Evolutionary conservation across 2,113 vertebrate genomes (phyloP), one percentile per base, ranked within the genome.

Genomic region (Oncorhynchus kisutch): DNA sequence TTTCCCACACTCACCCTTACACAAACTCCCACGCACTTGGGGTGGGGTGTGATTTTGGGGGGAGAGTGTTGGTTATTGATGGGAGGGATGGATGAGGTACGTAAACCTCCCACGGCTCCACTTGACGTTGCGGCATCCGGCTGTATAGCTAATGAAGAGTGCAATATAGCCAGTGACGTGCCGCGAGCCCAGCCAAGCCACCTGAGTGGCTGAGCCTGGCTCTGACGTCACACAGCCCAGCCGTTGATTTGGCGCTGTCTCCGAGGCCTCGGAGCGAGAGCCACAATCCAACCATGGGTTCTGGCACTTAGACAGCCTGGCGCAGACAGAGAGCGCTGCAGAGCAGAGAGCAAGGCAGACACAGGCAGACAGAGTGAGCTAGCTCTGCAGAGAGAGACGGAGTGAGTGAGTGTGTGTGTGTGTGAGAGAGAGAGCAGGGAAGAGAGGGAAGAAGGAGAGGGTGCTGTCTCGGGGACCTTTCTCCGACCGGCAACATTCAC

Each of bases 171-270:
- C 85, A 90, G 84, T 88, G 90, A 91, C 89, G 88, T 77, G 27
- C 85, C 84, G 81, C 81, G 79, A 88, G 90, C 88, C 75, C 84
- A 80, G 51, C 67, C 74, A 85, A 85, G 83, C 59, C 27, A 83
- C 80, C 86, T 85, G 91, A 90, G 86, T 91, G 92, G 91, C 91
- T 92, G 88, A 87, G 84, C 75, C 51, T 83, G 79, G 76, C 90
- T 69, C 88, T 94, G 93, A 70, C 93, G 90, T 94, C 92, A 89
- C 77, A 9, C 82, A 13, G 71, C 82, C 91, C 91, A 89, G 93
- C 88, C 91, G 92, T 90, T 94, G 86, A 88, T 88, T 93, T 92
- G 87, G 89, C 88, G 39, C 92, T 91, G 91, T 94, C 90, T 91
- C 79, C 14, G 83, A 88, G 88, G 86, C 88, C 87, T 81, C 79